Evolutionary conservation across 1,140 invertebrate genomes (phyloP).

Genomic region (Leptinotarsa lineolata): DNA sequence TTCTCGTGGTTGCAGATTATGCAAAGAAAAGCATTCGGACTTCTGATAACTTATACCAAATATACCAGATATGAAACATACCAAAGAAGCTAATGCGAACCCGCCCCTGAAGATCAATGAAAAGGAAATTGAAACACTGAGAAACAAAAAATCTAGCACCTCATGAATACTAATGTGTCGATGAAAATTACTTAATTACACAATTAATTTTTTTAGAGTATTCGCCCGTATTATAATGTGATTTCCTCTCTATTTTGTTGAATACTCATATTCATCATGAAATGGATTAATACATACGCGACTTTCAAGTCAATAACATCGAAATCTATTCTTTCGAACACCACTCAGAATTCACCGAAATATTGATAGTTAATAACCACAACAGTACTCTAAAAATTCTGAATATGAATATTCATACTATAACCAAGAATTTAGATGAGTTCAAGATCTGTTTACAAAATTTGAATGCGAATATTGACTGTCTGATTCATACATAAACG

Average conservation of each 20-base stretch:
- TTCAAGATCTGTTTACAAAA: neutral
- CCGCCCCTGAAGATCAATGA: neutral
- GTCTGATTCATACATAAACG: neutral
- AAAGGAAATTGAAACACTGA: neutral
- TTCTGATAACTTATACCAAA: too few species aligned
- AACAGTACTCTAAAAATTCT: neutral
- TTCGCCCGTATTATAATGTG: neutral
- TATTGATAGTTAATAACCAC: conserved; percentile 11
- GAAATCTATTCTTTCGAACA: neutral
- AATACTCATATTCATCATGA: neutral
- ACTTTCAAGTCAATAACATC: conserved; percentile 8
- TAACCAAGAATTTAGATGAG: conserved; percentile 9
- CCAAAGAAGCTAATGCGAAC: neutral
- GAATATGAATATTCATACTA: conserved; percentile 6
- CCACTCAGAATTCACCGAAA: neutral
- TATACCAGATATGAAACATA: neutral
- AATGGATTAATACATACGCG: conserved; percentile 10
- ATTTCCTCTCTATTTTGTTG: neutral
- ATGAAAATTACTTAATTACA: neutral
- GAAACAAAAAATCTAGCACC: conserved; percentile 8
- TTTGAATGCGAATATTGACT: conserved; percentile 1
- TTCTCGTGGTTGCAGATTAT: too few species aligned
- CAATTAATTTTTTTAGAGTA: neutral
- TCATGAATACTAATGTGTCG: neutral
- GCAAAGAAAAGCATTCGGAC: too few species aligned